A percentile compares a stretch with the other conserved stretches of the same genome.
Conservation (phyloP, 2,888 invertebrate species). For the Listrodromus nycthemerus region DNA sequence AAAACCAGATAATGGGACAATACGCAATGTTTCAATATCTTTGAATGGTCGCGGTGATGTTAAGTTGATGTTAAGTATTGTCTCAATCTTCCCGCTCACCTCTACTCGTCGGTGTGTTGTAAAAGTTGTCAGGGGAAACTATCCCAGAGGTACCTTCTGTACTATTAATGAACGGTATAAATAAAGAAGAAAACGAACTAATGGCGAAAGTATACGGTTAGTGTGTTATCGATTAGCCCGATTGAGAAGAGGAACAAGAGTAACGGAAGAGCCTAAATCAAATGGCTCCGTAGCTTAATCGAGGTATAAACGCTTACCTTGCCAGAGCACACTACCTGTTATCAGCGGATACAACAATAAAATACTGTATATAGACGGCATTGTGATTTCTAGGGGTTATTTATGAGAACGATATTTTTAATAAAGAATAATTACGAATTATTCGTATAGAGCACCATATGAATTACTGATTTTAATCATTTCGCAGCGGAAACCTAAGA, state of each 20-base stretch:
- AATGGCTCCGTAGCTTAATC: slow-evolving; percentile 25
- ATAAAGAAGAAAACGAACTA: not conserved
- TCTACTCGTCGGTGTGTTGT: not conserved
- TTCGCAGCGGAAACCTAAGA: not conserved
- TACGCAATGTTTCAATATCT: no score
- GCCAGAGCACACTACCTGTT: slow-evolving; percentile 26
- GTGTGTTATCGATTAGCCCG: slow-evolving; percentile 27
- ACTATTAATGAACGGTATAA: slow-evolving; percentile 1
- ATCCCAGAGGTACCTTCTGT: slow-evolving; percentile 6
- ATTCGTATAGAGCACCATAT: slow-evolving; percentile 61
- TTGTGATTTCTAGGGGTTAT: slow-evolving; percentile 74
- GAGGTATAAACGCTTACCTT: slow-evolving; percentile 37
- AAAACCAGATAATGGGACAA: no score
- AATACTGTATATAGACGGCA: slow-evolving; percentile 63
- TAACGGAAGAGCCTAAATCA: not conserved
- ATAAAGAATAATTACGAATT: slow-evolving; percentile 73
- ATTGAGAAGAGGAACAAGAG: not conserved
- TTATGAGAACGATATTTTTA: slow-evolving; percentile 76
- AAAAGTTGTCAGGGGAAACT: slow-evolving; percentile 4
- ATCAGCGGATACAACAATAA: slow-evolving; percentile 21
- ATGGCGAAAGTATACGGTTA: not conserved
- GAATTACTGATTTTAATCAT: not conserved
- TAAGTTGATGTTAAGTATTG: no score
- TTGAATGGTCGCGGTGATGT: no score
- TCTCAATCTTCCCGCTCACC: no score